phyloP scores from a whole-genome alignment of 2,888 invertebrate genomes.

The Pyrgus malvae region DNA sequence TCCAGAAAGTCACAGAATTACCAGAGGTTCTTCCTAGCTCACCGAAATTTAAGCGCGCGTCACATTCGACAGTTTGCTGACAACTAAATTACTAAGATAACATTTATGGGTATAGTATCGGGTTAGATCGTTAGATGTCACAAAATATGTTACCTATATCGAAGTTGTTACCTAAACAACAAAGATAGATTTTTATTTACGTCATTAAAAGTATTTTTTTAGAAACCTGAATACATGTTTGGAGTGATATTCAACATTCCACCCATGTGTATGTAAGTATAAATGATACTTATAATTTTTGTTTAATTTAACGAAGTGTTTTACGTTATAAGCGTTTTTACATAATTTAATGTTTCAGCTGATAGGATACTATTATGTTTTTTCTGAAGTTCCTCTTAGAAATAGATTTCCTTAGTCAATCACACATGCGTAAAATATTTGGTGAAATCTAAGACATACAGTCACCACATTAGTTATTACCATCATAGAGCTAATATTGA shows the following conservation, averaged over 20 bases:
- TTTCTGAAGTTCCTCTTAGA: too few relatives aligned
- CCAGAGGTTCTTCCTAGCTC: slow-evolving; percentile 82
- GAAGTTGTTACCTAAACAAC: slow-evolving; percentile 18
- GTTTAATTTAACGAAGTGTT: background rate
- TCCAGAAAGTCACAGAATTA: slow-evolving; percentile 84
- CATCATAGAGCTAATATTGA: too few relatives aligned
- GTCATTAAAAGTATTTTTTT: slow-evolving; percentile 1
- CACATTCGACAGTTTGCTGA: slow-evolving; percentile 31
- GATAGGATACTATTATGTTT: too few relatives aligned
- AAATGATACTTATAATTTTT: background rate
- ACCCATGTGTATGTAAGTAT: slow-evolving; percentile 11
- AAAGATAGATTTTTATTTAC: slow-evolving; percentile 6
- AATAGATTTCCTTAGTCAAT: too few relatives aligned
- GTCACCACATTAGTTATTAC: too few relatives aligned
- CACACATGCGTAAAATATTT: too few relatives aligned
- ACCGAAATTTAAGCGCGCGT: slow-evolving; percentile 62
- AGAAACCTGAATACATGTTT: background rate
- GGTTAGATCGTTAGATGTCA: slow-evolving; percentile 1
- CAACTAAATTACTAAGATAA: background rate
- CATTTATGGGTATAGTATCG: slow-evolving; percentile 7
- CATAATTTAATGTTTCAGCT: background rate
- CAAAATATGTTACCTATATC: slow-evolving; percentile 13
- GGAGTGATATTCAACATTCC: slow-evolving; percentile 23
- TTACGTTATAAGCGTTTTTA: slow-evolving; percentile 8
- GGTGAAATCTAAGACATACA: too few relatives aligned